Base-by-base conservation (phyloP, 2,113 vertebrate species). In the Corynorhinus townsendii region DNA sequence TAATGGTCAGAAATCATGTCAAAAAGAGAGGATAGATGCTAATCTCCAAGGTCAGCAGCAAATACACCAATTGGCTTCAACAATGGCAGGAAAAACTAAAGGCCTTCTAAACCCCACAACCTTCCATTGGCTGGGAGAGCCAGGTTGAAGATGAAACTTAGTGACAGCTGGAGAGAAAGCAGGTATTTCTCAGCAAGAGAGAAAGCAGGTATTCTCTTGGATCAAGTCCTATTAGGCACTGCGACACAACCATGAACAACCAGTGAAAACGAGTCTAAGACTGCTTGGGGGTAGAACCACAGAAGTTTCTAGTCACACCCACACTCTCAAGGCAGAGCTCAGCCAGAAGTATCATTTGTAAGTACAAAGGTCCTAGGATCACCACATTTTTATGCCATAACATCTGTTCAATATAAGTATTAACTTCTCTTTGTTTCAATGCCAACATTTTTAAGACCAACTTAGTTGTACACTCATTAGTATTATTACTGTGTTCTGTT, bases 381-480 rank as follows among this genome's bases (percentile, higher is more conserved):
- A 69, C 5, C n/a, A 68, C 20, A 45, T 89, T 86, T 69, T 66
- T 24, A 76, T 89, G 10, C 17, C 28, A 38, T 26, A 92, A 68
- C 43, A 47, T 72, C 45, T 89, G 8, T 86, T 89, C 93, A 82
- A 83, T 82, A 12, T 47, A 59, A 83, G 28, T 87, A 90, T 88
- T 94, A 38, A 73, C 73, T 89, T 91, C 30, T 90, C 66, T 97
- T 90, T 97, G 72, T 96, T 94, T 95, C 33, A 84, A 69, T 79
- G 90, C 85, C 95, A 82, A 62, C 17, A 4, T 19, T 82, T 93
- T 89, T 71, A 97, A 91, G n/a, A 89, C 10, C 17, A 54, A 40
- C 22, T 88, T 77, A 66, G 38, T 52, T 47, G 16, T 72, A 38
- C 52, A 52, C 12, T 86, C 33, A 66, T 95, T 73, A 83, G 71